Base-by-base conservation (phyloP, 2,888 invertebrate species). In the Taenaris catops region DNA sequence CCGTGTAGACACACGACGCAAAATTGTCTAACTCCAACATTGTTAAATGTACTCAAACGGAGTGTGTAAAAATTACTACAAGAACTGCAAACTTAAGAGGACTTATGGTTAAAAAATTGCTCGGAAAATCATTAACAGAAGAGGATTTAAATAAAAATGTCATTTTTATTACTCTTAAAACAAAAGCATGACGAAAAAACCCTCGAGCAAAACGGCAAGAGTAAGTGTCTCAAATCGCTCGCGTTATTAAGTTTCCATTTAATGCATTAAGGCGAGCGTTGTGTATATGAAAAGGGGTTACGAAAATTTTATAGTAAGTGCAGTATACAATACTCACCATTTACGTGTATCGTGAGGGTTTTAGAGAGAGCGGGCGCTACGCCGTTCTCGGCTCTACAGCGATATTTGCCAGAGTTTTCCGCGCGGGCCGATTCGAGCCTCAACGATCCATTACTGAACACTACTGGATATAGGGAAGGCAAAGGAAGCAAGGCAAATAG, bases 321-420 rank as follows among this genome's bases (percentile, higher is more conserved):
- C 34, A 34, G 28, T 9, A 14, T 44, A 40, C 31, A 35, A 44
- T 36, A 44, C 87, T 87, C 88, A 94, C 95, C 95, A 71, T 95
- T 94, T 7, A 95, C 93, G 64, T 93, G 92, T 51, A 95, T 90
- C 53, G 89, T 91, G 41, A 96, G 91, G 25, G 93, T 91, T 88
- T 96, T 96, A 51, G 92, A 92, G 16, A 96, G 83, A 0, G 93
- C 92, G 4, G 93, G 90, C 11, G 95, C 93, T 41, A 96, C 94
- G 8, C 93, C 93, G 66, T 96, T 96, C 49, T 92, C 92, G 1
- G 96, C 95, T 56, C 93, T 90, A 60, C 96, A 96, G 53, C 94
- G 90, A 69, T 96, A 96, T 70, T 92, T 92, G 24, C 96, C 96
- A 59, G 95, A 94, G 68, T 93, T 92, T 63, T 92, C 91, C 3